A percentile compares a stretch with the other conserved stretches of the same genome.
Evolutionary conservation across 2,888 invertebrate genomes (phyloP).

Genomic region (Agrotis exclamationis): DNA sequence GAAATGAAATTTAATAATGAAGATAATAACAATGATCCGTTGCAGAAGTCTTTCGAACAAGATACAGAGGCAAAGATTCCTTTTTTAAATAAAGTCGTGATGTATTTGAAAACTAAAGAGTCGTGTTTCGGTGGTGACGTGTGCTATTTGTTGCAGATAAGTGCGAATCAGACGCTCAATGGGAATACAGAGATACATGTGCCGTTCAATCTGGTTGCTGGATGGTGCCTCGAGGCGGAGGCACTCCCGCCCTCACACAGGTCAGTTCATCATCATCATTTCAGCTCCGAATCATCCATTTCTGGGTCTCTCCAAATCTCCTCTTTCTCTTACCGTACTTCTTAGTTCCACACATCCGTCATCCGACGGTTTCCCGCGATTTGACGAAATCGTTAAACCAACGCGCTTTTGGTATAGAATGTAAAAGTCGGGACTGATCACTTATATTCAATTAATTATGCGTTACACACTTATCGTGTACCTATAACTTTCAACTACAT

Average conservation of each 20-base stretch:
- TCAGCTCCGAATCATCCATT: too few species aligned
- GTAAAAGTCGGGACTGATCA: too few species aligned
- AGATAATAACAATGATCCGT: conserved; percentile 51
- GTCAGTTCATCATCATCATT: conserved; percentile 61
- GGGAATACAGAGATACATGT: conserved; percentile 90
- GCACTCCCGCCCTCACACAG: conserved; percentile 94
- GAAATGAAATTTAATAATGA: conserved; percentile 54
- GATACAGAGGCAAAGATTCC: conserved; percentile 36
- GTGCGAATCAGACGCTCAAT: conserved; percentile 88
- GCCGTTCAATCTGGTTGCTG: conserved; percentile 96
- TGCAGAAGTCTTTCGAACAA: conserved; percentile 49
- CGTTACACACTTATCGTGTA: too few species aligned
- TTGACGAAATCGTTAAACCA: too few species aligned
- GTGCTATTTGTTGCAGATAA: conserved; percentile 81
- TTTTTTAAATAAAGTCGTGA: conserved; percentile 15
- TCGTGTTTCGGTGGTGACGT: conserved; percentile 31
- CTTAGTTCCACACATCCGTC: too few species aligned
- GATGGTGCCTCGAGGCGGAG: conserved; percentile 98
- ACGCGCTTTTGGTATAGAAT: too few species aligned
- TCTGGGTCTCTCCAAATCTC: too few species aligned
- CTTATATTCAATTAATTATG: too few species aligned
- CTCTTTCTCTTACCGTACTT: too few species aligned
- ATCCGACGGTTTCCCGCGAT: too few species aligned
- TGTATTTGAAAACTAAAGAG: conserved; percentile 28
- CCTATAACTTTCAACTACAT: too few species aligned